Percentiles rank a stretch among this genome's conserved stretches.
These are phyloP conservation scores for Zaprionus bogoriensis DNA, from an alignment of 2,888 invertebrate species.

Conservation along the genomic window DNA sequence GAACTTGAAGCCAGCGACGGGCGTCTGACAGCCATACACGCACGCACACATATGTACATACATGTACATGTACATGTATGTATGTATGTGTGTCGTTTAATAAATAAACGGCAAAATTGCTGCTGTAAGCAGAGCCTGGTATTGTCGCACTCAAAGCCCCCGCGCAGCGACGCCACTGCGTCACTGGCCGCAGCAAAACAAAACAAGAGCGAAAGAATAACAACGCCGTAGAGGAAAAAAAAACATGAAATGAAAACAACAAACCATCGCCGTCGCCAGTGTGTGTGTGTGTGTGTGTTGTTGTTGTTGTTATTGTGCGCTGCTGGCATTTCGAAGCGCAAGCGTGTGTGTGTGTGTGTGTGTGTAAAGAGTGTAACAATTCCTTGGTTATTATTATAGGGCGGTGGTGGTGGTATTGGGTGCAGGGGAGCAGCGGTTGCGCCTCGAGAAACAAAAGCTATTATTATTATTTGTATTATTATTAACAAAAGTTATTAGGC, in stretches of 20 bases:
- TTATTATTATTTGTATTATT: too few relatives aligned
- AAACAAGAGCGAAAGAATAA: constrained; percentile 59
- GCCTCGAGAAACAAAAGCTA: constrained; percentile 26
- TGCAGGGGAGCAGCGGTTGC: constrained; percentile 9
- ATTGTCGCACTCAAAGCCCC: constrained; percentile 15
- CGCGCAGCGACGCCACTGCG: constrained; percentile 40
- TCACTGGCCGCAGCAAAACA: constrained; percentile 33
- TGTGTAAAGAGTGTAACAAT: constrained; percentile 34
- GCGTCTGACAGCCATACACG: too few relatives aligned
- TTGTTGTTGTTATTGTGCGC: constrained; percentile 39
- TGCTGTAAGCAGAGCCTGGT: constrained; percentile 26
- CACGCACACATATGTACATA: neutral
- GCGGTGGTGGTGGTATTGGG: constrained; percentile 9
- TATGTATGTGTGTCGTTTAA: neutral
- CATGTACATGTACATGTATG: neutral
- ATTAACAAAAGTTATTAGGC: constrained; percentile 35
- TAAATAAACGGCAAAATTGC: too few relatives aligned
- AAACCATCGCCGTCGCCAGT: constrained; percentile 37
- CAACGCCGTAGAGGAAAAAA: constrained; percentile 51
- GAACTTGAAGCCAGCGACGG: too few relatives aligned
- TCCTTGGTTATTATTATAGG: constrained; percentile 57
- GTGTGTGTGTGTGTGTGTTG: constrained; percentile 20
- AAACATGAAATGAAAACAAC: constrained; percentile 61
- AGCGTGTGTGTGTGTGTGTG: constrained; percentile 17
- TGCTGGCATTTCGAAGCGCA: constrained; percentile 40